These are phyloP conservation scores for Subanguina moxae DNA, from an alignment of 1,140 invertebrate genomes.

Conservation along the genomic window DNA sequence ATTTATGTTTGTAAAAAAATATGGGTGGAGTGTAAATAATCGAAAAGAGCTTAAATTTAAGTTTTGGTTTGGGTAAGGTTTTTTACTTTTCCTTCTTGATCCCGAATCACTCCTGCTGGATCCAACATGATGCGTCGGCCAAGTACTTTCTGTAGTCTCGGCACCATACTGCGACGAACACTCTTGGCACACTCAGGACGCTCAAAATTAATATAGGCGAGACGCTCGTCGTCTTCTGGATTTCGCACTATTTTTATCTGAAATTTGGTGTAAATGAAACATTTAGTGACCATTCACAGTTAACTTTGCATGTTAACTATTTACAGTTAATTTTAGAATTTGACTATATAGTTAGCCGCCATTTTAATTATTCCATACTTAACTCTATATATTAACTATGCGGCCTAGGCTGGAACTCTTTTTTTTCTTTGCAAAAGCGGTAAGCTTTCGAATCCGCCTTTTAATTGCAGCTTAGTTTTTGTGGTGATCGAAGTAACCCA, in stretches of 20 bases:
- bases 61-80: too few relatives aligned
- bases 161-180: slow-evolving; percentile 36
- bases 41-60: slow-evolving; percentile 11
- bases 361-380: too few relatives aligned
- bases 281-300: too few relatives aligned
- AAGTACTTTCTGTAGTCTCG: slow-evolving; percentile 33
- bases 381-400: too few relatives aligned
- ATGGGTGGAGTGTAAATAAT: neutral
- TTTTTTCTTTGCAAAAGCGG: neutral
- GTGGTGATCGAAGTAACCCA: too few relatives aligned
- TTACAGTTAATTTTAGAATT: too few relatives aligned
- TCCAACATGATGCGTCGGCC: slow-evolving; percentile 37
- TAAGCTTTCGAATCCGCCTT: too few relatives aligned
- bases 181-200: slow-evolving; percentile 39
- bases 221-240: slow-evolving; percentile 46
- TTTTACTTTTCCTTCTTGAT: slow-evolving; percentile 41
- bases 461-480: too few relatives aligned
- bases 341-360: too few relatives aligned
- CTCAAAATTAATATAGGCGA: slow-evolving; percentile 49
- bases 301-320: too few relatives aligned
- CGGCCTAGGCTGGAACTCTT: too few relatives aligned
- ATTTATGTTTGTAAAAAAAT: neutral
- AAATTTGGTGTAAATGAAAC: slow-evolving; percentile 7
- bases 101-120: slow-evolving; percentile 47
- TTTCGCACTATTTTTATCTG: slow-evolving; percentile 52